phyloP scores from a whole-genome alignment of 2,113 vertebrate species.

The Todiramphus chloris region DNA sequence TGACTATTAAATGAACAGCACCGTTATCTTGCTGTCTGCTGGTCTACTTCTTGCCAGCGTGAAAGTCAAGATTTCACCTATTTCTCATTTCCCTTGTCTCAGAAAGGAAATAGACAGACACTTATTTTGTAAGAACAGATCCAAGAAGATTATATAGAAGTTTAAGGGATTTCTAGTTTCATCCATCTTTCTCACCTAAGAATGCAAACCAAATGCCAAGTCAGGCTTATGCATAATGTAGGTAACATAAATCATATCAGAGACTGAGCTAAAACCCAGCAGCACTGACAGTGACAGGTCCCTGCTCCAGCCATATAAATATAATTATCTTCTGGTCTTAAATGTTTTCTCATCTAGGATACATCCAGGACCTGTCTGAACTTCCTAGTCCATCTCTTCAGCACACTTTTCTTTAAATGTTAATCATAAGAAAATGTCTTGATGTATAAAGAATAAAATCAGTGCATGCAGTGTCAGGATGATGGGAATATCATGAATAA shows the following conservation, averaged over 20 bases:
- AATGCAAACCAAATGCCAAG: neutral
- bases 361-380: neutral
- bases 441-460: neutral
- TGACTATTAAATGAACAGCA: neutral
- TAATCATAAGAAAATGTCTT: neutral
- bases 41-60: neutral
- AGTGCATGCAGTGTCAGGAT: neutral
- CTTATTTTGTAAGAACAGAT: neutral
- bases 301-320: neutral
- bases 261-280: neutral
- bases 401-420: neutral
- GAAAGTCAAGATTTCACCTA: neutral
- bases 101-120: neutral
- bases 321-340: neutral
- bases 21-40: neutral
- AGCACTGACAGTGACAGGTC: neutral
- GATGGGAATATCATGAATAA: neutral
- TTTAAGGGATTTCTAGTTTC: conserved; percentile 14
- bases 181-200: neutral
- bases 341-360: neutral
- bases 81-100: neutral
- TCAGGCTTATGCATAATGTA: neutral
- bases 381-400: neutral
- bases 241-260: conserved; percentile 6
- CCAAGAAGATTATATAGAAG: neutral